phyloP scores from a whole-genome alignment of 2,797 vertebrate species.

The Garrulus glandarius region DNA sequence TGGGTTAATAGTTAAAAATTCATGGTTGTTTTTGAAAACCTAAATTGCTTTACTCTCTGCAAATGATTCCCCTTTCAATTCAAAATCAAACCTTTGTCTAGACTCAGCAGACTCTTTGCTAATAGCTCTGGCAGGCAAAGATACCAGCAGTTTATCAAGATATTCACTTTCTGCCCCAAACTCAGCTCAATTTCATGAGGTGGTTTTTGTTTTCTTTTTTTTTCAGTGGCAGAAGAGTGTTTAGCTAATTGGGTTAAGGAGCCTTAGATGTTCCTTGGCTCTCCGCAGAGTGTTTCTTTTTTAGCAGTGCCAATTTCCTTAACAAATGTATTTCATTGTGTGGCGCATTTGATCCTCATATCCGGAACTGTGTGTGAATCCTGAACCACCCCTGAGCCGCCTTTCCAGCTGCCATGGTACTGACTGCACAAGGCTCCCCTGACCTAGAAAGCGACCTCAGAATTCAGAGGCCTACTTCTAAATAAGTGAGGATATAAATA shows the following conservation, averaged over 20 bases:
- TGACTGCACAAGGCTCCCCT: not conserved
- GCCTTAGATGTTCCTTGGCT: conserved; percentile 41
- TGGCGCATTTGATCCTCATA: conserved; percentile 48
- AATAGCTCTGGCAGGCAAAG: conserved; percentile 66
- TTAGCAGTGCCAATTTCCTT: conserved; percentile 36
- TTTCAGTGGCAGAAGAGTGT: not conserved
- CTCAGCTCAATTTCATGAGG: not conserved
- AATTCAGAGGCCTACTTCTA: not conserved
- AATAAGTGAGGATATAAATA: not conserved
- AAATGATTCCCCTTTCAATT: conserved; percentile 72
- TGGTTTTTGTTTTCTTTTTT: not conserved
- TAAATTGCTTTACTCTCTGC: conserved; percentile 74
- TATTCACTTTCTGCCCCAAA: conserved; percentile 33
- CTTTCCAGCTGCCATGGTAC: not conserved
- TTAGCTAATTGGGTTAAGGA: conserved; percentile 34
- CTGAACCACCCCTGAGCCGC: not conserved
- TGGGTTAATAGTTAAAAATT: conserved; percentile 80
- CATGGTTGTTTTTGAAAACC: conserved; percentile 77
- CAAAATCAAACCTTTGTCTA: conserved; percentile 80
- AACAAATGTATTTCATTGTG: conserved; percentile 43
- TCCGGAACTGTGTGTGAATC: conserved; percentile 41
- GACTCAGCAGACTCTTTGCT: conserved; percentile 73
- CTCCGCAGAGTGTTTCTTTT: conserved; percentile 19
- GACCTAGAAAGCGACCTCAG: not conserved
- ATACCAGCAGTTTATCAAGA: conserved; percentile 64